A percentile compares a stretch with the other conserved stretches of the same genome.
Evolutionary conservation across 1,140 invertebrate species (phyloP).

Genomic region (Cyphomyrmex costatus): DNA sequence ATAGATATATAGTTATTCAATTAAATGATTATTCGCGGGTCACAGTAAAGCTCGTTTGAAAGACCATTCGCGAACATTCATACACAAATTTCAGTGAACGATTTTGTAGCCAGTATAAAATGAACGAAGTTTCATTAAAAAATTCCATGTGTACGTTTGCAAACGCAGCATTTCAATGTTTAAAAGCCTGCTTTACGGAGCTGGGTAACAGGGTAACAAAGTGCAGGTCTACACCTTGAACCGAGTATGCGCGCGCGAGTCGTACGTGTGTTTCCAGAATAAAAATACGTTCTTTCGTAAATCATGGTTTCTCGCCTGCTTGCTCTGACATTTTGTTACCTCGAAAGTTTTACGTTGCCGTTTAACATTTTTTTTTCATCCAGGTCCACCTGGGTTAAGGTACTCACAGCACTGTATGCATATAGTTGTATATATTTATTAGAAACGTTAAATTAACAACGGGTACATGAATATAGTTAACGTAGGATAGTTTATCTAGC

Average conservation of each 20-base stretch:
- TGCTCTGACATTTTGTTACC: conserved; percentile 36
- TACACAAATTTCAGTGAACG: conserved; percentile 14
- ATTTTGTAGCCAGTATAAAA: background rate
- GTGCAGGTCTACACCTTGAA: conserved; percentile 1
- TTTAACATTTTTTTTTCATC: conserved; percentile 50
- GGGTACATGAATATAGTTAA: background rate
- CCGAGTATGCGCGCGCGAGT: conserved; percentile 25
- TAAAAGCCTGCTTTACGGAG: conserved; percentile 40
- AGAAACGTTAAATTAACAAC: conserved; percentile 22
- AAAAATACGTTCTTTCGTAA: conserved; percentile 57
- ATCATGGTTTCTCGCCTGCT: conserved; percentile 51
- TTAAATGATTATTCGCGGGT: conserved; percentile 22
- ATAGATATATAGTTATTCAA: conserved; percentile 14
- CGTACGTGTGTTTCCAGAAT: conserved; percentile 46
- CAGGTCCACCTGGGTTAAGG: background rate
- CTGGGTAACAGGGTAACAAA: conserved; percentile 39
- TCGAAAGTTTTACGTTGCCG: conserved; percentile 33
- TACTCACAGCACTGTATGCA: background rate
- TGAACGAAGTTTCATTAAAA: conserved; percentile 38
- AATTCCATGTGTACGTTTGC: conserved; percentile 45
- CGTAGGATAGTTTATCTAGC: background rate
- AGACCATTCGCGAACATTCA: background rate
- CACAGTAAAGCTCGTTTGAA: background rate
- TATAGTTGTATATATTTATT: conserved; percentile 34
- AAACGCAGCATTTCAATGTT: conserved; percentile 48